Conservation (phyloP, 2,113 vertebrate species). For the Lethenteron camtschaticum region DNA sequence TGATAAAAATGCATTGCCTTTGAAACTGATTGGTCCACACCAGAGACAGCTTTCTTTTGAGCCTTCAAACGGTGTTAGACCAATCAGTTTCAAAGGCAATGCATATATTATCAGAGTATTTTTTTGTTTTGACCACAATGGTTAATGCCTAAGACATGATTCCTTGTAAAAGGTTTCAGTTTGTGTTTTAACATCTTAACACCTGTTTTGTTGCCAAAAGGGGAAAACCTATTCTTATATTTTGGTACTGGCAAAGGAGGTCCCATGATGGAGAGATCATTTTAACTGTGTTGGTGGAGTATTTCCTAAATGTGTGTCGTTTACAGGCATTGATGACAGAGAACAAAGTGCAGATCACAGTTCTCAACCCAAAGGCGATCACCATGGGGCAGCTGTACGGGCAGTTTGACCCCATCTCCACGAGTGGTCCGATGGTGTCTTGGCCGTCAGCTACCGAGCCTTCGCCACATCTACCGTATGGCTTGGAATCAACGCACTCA, state of each 20-base stretch:
- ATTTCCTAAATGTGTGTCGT: slow-evolving; percentile 6
- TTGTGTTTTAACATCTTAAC: too few species aligned
- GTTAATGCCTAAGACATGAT: too few species aligned
- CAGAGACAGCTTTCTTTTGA: too few species aligned
- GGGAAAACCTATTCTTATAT: too few species aligned
- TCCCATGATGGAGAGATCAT: background rate
- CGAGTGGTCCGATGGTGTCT: slow-evolving; percentile 64
- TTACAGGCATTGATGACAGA: slow-evolving; percentile 53
- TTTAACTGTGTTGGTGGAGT: background rate
- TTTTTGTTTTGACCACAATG: too few species aligned
- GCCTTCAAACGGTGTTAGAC: too few species aligned
- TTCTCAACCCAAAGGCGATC: slow-evolving; percentile 64
- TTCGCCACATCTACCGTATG: slow-evolving; percentile 49
- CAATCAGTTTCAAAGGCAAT: too few species aligned
- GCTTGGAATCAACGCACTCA: slow-evolving; percentile 3
- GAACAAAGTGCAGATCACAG: slow-evolving; percentile 57
- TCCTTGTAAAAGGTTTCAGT: too few species aligned
- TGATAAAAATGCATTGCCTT: too few species aligned
- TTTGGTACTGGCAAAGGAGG: background rate
- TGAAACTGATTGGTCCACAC: too few species aligned
- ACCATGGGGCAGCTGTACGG: slow-evolving; percentile 71
- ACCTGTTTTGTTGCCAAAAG: too few species aligned
- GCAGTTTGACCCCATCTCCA: slow-evolving; percentile 61
- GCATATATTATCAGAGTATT: too few species aligned
- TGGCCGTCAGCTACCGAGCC: slow-evolving; percentile 50